phyloP scores from a whole-genome alignment of 2,797 vertebrate genomes.

The Tarsius wallacei region DNA sequence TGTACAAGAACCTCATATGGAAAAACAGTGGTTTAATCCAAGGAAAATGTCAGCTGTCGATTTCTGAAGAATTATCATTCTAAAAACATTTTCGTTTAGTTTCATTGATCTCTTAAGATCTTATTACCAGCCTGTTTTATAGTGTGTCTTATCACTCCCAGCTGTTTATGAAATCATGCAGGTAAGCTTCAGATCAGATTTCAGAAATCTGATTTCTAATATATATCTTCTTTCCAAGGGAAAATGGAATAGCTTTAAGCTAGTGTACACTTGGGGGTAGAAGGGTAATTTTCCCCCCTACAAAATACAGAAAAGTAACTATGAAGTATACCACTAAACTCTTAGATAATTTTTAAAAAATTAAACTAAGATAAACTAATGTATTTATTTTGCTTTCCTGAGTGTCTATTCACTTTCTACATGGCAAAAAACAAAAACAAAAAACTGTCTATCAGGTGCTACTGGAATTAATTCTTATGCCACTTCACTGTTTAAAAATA shows the following conservation, averaged over 20 bases:
- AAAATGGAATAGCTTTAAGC: conserved; percentile 25
- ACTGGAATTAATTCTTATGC: neutral
- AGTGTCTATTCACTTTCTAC: conserved; percentile 27
- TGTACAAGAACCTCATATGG: neutral
- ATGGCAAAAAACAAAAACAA: conserved; percentile 27
- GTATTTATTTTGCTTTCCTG: conserved; percentile 44
- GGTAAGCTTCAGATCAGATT: neutral
- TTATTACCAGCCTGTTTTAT: conserved; percentile 14
- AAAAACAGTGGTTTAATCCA: conserved; percentile 39
- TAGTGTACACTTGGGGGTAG: neutral
- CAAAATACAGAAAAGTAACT: conserved; percentile 49
- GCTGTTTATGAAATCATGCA: neutral
- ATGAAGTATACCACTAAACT: conserved; percentile 16
- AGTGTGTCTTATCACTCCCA: neutral
- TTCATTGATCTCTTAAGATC: conserved; percentile 16
- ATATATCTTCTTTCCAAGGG: conserved; percentile 34
- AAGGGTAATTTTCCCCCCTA: neutral
- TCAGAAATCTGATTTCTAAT: conserved; percentile 57
- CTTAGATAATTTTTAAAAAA: conserved; percentile 12
- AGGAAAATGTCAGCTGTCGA: neutral
- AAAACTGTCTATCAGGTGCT: neutral
- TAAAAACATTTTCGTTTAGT: conserved; percentile 49
- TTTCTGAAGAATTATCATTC: conserved; percentile 49
- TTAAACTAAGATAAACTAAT: neutral
- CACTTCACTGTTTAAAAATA: conserved; percentile 17